phyloP scores from a whole-genome alignment of 2,797 vertebrate species.

The Gila robusta region DNA sequence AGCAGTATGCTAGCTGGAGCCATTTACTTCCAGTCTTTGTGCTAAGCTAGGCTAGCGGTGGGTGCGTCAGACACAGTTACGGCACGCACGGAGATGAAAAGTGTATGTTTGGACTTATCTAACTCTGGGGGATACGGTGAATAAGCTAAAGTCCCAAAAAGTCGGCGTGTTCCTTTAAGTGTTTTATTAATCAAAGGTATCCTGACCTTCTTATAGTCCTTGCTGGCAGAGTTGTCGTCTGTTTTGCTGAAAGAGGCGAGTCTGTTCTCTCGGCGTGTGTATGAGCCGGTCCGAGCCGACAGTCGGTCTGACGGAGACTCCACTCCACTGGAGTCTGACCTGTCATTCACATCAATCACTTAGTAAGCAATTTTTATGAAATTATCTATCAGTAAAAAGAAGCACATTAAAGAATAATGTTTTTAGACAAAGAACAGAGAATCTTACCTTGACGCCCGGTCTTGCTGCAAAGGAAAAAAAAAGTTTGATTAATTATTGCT shows the following conservation, averaged over 20 bases:
- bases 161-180: too few relatives aligned
- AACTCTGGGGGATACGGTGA: too few relatives aligned
- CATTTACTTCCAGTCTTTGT: too few relatives aligned
- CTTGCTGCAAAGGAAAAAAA: conserved; percentile 82
- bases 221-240: conserved; percentile 83
- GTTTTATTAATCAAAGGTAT: neutral
- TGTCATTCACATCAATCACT: conserved; percentile 61
- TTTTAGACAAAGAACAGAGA: neutral
- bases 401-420: neutral
- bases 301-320: conserved; percentile 85
- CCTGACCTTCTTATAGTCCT: conserved; percentile 92
- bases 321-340: conserved; percentile 83
- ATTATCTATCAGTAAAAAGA: neutral
- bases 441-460: conserved; percentile 90
- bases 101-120: too few relatives aligned
- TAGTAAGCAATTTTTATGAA: neutral
- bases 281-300: conserved; percentile 82
- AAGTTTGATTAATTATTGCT: conserved; percentile 35
- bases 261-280: conserved; percentile 88
- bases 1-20: too few relatives aligned
- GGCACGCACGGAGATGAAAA: too few relatives aligned
- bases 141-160: too few relatives aligned
- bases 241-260: conserved; percentile 83
- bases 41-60: too few relatives aligned
- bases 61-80: too few relatives aligned